Percentiles rank a stretch among this genome's conserved stretches.
Conservation (phyloP, 2,888 invertebrate genomes). For the Stratiomys singularior region DNA sequence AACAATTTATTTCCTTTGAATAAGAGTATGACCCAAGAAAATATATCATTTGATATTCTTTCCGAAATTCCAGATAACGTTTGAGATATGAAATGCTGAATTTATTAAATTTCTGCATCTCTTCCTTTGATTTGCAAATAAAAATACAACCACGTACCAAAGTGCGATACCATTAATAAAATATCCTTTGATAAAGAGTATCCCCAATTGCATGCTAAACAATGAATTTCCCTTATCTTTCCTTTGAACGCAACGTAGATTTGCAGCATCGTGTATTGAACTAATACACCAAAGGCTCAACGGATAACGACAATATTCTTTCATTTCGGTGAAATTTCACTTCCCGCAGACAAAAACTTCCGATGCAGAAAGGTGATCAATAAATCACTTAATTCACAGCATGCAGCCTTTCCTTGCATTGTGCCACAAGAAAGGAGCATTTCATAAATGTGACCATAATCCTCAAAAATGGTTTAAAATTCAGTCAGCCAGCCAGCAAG, state of each 20-base stretch:
- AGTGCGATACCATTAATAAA: no score
- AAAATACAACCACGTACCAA: no score
- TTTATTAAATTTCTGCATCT: no score
- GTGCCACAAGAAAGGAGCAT: constrained; percentile 14
- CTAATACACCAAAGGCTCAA: background rate
- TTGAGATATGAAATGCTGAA: no score
- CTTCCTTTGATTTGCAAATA: no score
- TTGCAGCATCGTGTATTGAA: background rate
- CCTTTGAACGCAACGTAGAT: background rate
- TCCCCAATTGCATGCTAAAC: background rate
- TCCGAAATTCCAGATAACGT: no score
- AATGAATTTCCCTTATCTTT: background rate
- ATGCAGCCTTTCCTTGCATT: constrained; percentile 31
- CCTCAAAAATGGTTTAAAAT: background rate
- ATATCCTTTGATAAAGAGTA: no score
- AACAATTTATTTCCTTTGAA: no score
- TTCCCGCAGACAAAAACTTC: constrained; percentile 36
- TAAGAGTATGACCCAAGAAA: no score
- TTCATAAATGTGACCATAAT: constrained; percentile 41
- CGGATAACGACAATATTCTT: background rate
- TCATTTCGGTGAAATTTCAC: constrained; percentile 35
- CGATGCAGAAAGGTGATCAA: constrained; percentile 45
- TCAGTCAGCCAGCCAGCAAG: no score
- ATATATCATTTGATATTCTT: no score
- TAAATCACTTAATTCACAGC: constrained; percentile 41